Conservation (phyloP, 2,113 vertebrate genomes). For the Stictonetta naevosa region DNA sequence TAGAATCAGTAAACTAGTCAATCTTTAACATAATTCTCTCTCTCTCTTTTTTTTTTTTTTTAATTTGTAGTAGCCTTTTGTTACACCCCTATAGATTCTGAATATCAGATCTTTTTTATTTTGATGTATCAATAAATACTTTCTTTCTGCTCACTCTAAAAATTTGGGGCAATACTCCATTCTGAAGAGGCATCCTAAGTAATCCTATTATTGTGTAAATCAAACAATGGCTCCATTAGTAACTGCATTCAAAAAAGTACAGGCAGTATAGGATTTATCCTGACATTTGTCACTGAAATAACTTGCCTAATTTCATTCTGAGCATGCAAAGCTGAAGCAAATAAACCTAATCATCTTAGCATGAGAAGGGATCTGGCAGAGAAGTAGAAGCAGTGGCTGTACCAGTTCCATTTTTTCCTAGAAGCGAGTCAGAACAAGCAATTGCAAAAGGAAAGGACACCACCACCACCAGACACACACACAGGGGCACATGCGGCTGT, state of each 20-base stretch:
- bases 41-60: background rate
- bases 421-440: background rate
- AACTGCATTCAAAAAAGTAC: background rate
- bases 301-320: constrained; percentile 18
- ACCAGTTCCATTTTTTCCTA: background rate
- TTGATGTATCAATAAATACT: background rate
- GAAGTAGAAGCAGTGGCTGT: background rate
- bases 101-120: background rate
- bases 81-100: background rate
- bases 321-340: background rate
- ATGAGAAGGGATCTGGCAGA: background rate
- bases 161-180: background rate
- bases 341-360: background rate
- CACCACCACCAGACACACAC: no score
- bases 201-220: background rate
- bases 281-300: constrained; percentile 16
- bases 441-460: background rate
- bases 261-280: background rate
- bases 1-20: background rate
- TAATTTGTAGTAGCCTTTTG: background rate
- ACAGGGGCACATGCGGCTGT: background rate
- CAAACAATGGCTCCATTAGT: background rate
- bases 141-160: background rate
- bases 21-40: background rate
- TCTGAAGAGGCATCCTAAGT: background rate